Base-by-base conservation (phyloP, 2,888 invertebrate species). In the Ctenicera cuprea region DNA sequence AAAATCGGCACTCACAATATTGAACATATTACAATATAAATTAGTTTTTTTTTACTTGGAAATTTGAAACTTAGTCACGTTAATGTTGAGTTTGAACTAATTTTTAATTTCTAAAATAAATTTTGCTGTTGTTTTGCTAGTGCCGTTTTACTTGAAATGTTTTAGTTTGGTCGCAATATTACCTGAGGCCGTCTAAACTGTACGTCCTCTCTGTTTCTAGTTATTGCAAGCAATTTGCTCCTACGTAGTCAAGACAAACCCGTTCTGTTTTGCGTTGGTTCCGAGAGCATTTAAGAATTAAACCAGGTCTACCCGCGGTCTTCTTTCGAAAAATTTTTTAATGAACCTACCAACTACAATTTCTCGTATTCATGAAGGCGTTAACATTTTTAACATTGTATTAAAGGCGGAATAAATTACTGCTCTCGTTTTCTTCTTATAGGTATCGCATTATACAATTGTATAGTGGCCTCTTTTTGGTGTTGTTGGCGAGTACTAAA, bases 241-340 rank as follows among this genome's bases (percentile, higher is more conserved):
- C 71, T 71, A 71, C 71, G 65, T 71, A 65, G 20, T 65, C 45
- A 57, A 64, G 45, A 61, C 61, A 71, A 57, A 71, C 67, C 71
- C 37, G 71, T 71, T 70, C 61, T 52, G 63, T 63, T 62, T 61
- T 72, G 72, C 72, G 72, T 72, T n/a, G 72, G 72, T 72, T 72
- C 61, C 57, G 63, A 38, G 63, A 70, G 69, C 69, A 64, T 73
- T 70, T 67, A 73, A 73, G 59, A 70, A 73, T 70, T 69, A 69
- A 73, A 73, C 54, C 70, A 73, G 70, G 73, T 73, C 73, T 73
- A 64, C 59, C 73, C 54, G 73, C 73, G 70, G 63, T 73, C 73
- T 73, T 69, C 65, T 54, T 14, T 54, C 33, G 54, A 54, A 52
- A 41, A 48, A 26, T 70, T 73, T 70, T 64, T 59, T 64, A 70